Evolutionary conservation across 2,888 invertebrate species (phyloP), one percentile per base, ranked within the genome.

Genomic region (Scaptomyza parva): DNA sequence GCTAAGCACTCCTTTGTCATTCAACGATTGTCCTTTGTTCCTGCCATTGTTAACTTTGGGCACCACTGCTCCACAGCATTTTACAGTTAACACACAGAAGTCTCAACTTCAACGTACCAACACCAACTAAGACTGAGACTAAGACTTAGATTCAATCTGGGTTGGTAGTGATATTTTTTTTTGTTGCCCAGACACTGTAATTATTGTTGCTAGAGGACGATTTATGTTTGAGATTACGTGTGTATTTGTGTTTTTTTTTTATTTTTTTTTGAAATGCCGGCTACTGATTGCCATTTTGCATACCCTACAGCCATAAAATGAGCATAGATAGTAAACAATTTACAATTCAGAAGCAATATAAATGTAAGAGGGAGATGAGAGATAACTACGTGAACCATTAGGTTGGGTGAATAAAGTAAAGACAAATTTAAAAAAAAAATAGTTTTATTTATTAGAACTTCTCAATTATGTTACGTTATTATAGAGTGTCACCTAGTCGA

Each of bases 1-100:
- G 88, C 83, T 83, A 86, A 88, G 88, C 77, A 86, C 75, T 79
- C 74, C 80, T 83, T 83, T 86, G 83, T 88, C 81, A 83, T 83
- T 71, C 86, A 76, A 67, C 86, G 88, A 79, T 79, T 83, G 88
- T 86, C 86, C 86, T 88, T 76, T 88, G 88, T 88, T 68, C 64
- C 73, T 48, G 51, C 43, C 72, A 71, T 87, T 87, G 79, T 86
- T 76, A 69, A 69, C 80, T 71, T 65, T 54, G 45, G 45, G 22
- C 63, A 39, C 20, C 43, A 45, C 12, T 45, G 28, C 24, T 26
- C 26, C 17, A 35, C n/a, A 35, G 17, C 43, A 52, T 48, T 68
- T 74, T 48, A 48, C 69, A 74, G 59, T 53, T 70, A 66, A 37
- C 65, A 39, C n/a, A n/a, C n/a, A n/a, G n/a, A n/a, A 40, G 41